These are phyloP conservation scores for Luperina nickerlii DNA, from an alignment of 2,888 invertebrate genomes.

Conservation along the genomic window DNA sequence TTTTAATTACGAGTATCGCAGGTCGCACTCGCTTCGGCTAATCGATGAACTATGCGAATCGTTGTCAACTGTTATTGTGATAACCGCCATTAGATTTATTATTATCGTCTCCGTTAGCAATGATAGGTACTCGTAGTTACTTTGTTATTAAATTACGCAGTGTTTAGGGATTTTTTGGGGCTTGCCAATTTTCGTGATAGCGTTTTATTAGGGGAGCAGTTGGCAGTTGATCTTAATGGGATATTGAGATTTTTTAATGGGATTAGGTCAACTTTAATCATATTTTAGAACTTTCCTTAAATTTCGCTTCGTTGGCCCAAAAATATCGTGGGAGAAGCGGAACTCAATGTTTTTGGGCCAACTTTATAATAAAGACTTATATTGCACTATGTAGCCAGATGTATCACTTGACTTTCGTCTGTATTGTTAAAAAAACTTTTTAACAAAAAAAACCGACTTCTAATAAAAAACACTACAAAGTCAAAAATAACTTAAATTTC, in stretches of 20 bases:
- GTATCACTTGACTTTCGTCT: background rate
- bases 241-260: slow-evolving; percentile 17
- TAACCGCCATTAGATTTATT: slow-evolving; percentile 73
- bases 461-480: too few species aligned
- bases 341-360: background rate
- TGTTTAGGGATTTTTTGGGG: slow-evolving; percentile 19
- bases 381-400: too few species aligned
- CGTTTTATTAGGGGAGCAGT: slow-evolving; percentile 3
- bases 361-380: too few species aligned
- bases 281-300: slow-evolving; percentile 18
- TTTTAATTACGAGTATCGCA: slow-evolving; percentile 89
- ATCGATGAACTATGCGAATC: slow-evolving; percentile 77
- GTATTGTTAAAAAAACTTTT: too few species aligned
- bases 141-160: slow-evolving; percentile 52
- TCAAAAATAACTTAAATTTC: too few species aligned
- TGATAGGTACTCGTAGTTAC: slow-evolving; percentile 55
- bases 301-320: background rate
- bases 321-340: background rate
- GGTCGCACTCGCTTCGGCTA: slow-evolving; percentile 76
- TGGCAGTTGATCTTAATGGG: slow-evolving; percentile 17
- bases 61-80: slow-evolving; percentile 78
- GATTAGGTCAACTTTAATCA: slow-evolving; percentile 13
- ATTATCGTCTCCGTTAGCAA: slow-evolving; percentile 62
- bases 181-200: slow-evolving; percentile 19
- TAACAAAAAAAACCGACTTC: too few species aligned